A percentile compares a stretch with the other conserved stretches of the same genome.
phyloP scores from a whole-genome alignment of 1,140 invertebrate species.

The Drosophila repleta region DNA sequence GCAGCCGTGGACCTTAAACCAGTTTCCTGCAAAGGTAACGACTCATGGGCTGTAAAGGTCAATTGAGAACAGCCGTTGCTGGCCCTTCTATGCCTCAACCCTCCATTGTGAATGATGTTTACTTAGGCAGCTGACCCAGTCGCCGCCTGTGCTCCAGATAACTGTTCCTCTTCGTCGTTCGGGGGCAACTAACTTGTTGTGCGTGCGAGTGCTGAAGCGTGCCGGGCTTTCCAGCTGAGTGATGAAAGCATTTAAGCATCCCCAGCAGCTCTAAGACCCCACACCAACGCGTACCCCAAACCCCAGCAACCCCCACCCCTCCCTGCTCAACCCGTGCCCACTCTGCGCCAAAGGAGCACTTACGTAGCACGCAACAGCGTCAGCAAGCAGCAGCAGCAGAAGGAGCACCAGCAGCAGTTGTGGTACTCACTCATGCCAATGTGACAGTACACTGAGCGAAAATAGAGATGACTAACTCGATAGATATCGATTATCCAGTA shows the following conservation, averaged over 20 bases:
- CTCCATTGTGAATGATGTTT: constrained; percentile 41
- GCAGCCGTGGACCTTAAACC: constrained; percentile 14
- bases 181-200: constrained; percentile 26
- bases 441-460: constrained; percentile 4
- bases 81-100: background rate
- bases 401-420: constrained; percentile 21
- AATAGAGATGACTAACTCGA: too few species aligned
- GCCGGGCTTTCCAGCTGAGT: constrained; percentile 72
- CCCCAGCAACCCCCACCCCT: background rate
- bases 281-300: background rate
- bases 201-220: constrained; percentile 69
- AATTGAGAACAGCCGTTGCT: constrained; percentile 27
- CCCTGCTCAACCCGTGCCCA: background rate
- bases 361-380: constrained; percentile 50
- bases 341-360: constrained; percentile 56
- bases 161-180: background rate
- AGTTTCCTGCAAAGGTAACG: constrained; percentile 31
- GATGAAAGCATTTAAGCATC: constrained; percentile 78
- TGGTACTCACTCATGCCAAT: constrained; percentile 20
- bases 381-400: constrained; percentile 18
- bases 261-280: constrained; percentile 12
- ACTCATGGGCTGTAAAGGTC: constrained; percentile 40
- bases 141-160: constrained; percentile 3
- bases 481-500: too few species aligned
- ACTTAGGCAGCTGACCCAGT: constrained; percentile 43